Evolutionary conservation across 2,797 vertebrate species (phyloP).

Genomic region (Gila robusta): DNA sequence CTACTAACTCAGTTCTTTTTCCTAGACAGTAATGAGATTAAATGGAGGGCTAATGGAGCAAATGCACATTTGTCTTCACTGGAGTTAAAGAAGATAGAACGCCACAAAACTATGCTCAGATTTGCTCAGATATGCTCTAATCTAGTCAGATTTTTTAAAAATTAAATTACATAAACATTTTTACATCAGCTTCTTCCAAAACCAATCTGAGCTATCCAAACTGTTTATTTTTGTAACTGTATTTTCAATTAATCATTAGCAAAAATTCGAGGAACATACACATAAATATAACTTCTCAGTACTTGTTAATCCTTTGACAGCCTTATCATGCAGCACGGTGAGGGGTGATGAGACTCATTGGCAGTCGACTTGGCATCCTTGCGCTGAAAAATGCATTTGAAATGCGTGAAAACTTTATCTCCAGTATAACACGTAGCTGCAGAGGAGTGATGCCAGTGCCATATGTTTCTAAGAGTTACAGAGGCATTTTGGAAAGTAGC

Average conservation of each 20-base stretch:
- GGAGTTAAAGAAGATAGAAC: background rate
- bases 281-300: background rate
- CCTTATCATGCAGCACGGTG: background rate
- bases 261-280: background rate
- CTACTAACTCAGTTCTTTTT: background rate
- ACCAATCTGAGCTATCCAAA: background rate
- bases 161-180: background rate
- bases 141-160: background rate
- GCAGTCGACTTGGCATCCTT: slow-evolving; percentile 29
- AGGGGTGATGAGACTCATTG: slow-evolving; percentile 42
- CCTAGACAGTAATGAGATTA: slow-evolving; percentile 7
- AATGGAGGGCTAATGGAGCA: slow-evolving; percentile 16
- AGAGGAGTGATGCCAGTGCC: slow-evolving; percentile 40
- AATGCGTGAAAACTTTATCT: slow-evolving; percentile 46
- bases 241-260: slow-evolving; percentile 33
- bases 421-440: slow-evolving; percentile 10
- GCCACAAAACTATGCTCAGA: background rate
- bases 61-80: background rate
- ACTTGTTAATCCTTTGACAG: slow-evolving; percentile 39
- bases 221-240: background rate
- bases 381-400: slow-evolving; percentile 26
- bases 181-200: background rate
- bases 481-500: slow-evolving; percentile 45
- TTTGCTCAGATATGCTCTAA: background rate
- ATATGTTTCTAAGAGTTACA: slow-evolving; percentile 56